These are phyloP conservation scores for Scophthalmus maximus DNA, from an alignment of 2,113 vertebrate species.

Conservation along the genomic window DNA sequence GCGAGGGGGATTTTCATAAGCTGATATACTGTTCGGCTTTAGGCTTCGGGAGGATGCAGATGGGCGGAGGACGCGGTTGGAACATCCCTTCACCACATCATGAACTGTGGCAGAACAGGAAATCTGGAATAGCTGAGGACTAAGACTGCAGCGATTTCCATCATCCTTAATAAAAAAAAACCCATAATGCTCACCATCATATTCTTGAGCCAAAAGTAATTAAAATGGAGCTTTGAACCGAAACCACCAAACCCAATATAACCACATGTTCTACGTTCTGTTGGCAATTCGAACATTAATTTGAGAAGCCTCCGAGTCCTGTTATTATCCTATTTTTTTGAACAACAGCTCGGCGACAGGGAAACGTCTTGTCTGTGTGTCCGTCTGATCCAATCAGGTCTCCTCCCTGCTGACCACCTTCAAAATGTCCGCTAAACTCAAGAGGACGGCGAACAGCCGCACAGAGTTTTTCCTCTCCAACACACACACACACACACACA, in stretches of 20 bases:
- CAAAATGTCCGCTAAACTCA: slow-evolving; percentile 54
- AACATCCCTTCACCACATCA: background rate
- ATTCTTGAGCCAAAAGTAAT: too few relatives aligned
- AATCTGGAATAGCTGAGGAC: background rate
- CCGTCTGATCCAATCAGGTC: slow-evolving; percentile 3
- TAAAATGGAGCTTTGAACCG: too few relatives aligned
- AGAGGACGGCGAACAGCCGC: background rate
- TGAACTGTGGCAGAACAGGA: background rate
- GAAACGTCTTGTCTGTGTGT: slow-evolving; percentile 16
- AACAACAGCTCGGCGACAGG: too few relatives aligned
- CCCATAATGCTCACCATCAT: too few relatives aligned
- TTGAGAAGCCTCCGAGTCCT: too few relatives aligned
- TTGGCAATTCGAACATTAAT: too few relatives aligned
- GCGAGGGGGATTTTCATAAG: slow-evolving; percentile 21
- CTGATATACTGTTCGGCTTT: background rate
- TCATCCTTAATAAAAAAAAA: background rate
- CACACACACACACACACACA: background rate
- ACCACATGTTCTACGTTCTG: too few relatives aligned
- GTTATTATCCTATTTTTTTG: too few relatives aligned
- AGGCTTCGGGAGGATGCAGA: background rate
- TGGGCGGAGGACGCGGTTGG: background rate
- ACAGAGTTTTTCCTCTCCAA: too few relatives aligned
- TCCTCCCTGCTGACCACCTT: slow-evolving; percentile 53
- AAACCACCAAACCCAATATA: too few relatives aligned
- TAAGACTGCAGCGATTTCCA: background rate